Evolutionary conservation across 2,113 vertebrate genomes (phyloP), one percentile per base, ranked within the genome.

Genomic region (Oriolus oriolus): DNA sequence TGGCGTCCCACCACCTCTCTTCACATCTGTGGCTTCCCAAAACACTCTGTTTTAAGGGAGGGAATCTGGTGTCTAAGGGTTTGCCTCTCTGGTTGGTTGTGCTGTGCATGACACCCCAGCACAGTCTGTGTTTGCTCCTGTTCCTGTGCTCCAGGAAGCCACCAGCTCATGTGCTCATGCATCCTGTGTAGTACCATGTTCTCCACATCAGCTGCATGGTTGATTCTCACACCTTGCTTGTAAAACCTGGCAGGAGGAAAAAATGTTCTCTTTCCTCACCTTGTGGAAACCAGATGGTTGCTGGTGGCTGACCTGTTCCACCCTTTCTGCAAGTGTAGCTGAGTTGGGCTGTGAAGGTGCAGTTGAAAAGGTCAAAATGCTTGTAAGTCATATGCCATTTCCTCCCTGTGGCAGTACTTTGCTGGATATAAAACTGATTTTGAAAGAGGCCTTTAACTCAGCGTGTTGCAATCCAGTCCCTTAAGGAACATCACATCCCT

Each of bases 151-250:
- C 16, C 59, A 41, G 41, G 44, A 83, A 80, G n/a, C 27, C 54
- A 42, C 63, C 28, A 39, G 5, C 50, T 69, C 21, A 1, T 80
- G 44, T 60, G 37, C 21, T 49, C 16, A 3, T 49, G 7, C 8
- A 11, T 52, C 37, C 77, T 66, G 47, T 33, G 5, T 11, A 54
- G 10, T n/a, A 9, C 39, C 6, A 1, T 12, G 15, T 79, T n/a
- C 63, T 65, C 11, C 31, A 1, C 1, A 1, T 26, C 45, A 26
- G 16, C 45, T 77, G 3, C 4, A 0, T 13, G 13, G 6, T 42
- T 53, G 52, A 21, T 77, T 92, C 68, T 84, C 39, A 78, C 27
- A 63, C 30, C 60, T 77, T 73, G n/a, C 71, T 70, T 83, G 21
- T 83, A 54, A 84, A 80, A 69, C 20, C n/a, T 50, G 23, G 15